phyloP scores from a whole-genome alignment of 1,140 invertebrate species.

The Meloidogyne exigua region DNA sequence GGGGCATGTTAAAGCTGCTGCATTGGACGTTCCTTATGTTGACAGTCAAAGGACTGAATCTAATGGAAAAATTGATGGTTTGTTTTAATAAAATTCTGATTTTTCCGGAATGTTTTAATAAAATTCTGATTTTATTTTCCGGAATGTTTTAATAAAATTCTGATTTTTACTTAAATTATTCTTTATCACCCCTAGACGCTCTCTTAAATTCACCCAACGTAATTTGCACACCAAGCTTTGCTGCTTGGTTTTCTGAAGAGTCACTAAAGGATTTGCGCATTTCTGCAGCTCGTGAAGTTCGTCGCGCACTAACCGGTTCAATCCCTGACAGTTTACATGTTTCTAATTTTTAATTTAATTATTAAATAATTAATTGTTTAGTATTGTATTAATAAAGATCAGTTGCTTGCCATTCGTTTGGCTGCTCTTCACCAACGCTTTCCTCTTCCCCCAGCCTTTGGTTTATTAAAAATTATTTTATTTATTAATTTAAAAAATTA shows the following conservation, averaged over 20 bases:
- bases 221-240: slow-evolving; percentile 89
- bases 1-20: slow-evolving; percentile 91
- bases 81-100: no score
- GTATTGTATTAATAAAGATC: slow-evolving; percentile 21
- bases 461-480: no score
- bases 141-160: no score
- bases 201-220: slow-evolving; percentile 77
- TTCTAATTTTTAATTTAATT: no score
- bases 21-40: slow-evolving; percentile 77
- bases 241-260: slow-evolving; percentile 97
- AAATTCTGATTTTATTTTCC: no score
- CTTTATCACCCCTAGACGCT: slow-evolving; percentile 19
- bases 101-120: no score
- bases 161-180: no score
- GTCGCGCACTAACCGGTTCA: slow-evolving; percentile 91
- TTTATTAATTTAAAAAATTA: background rate
- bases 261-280: slow-evolving; percentile 92
- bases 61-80: background rate
- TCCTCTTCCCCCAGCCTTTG: background rate
- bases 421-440: background rate
- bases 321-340: slow-evolving; percentile 74
- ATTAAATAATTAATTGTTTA: background rate
- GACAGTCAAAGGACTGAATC: background rate
- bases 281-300: slow-evolving; percentile 96
- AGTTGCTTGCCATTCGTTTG: background rate